phyloP scores from a whole-genome alignment of 2,113 vertebrate genomes.

The Montifringilla adamsi region DNA sequence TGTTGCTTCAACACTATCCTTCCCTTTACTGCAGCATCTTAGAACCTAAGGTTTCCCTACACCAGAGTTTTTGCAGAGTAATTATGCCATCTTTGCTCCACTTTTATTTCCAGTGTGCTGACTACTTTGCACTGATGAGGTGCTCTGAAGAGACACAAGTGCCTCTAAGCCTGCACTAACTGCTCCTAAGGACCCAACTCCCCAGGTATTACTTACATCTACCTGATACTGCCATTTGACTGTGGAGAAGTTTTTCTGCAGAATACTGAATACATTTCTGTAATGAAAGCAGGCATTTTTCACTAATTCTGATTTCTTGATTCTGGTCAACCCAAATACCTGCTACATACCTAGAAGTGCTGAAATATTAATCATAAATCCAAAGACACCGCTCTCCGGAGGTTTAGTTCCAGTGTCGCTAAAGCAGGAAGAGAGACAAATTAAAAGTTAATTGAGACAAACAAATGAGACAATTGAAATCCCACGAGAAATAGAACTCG shows the following conservation, averaged over 20 bases:
- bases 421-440: slow-evolving; percentile 35
- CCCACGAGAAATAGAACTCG: not conserved
- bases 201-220: not conserved
- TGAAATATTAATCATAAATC: slow-evolving; percentile 90
- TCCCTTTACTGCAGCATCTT: not conserved
- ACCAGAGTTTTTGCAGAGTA: not conserved
- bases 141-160: not conserved
- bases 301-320: not conserved
- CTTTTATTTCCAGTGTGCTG: not conserved
- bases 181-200: not conserved
- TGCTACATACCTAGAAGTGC: slow-evolving; percentile 85
- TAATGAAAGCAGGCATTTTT: not conserved
- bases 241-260: not conserved
- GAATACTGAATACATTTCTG: not conserved
- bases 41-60: not conserved
- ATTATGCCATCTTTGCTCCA: not conserved
- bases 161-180: not conserved
- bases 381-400: slow-evolving; percentile 93
- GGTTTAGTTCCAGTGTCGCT: slow-evolving; percentile 88
- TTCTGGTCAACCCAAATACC: not conserved
- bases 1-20: not conserved
- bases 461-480: not conserved
- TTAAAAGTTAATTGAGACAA: not conserved
- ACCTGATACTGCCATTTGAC: not conserved
- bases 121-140: not conserved